These are phyloP conservation scores for Phrynosoma platyrhinos DNA, from an alignment of 2,113 vertebrate species.

Conservation along the genomic window DNA sequence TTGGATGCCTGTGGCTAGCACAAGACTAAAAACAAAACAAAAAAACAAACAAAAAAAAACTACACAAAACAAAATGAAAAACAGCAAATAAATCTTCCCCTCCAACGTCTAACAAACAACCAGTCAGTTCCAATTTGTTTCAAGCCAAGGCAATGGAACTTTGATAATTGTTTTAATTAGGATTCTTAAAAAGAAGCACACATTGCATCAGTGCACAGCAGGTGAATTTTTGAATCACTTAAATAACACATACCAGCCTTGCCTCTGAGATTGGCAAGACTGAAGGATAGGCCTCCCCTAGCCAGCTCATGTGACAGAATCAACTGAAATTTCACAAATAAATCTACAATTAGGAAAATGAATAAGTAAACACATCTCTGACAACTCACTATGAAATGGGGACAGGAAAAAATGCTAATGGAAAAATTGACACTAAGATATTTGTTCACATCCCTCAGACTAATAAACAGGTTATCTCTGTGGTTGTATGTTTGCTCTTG, in stretches of 20 bases:
- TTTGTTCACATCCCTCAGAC: neutral
- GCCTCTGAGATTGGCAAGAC: no score
- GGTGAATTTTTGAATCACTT: neutral
- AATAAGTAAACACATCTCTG: no score
- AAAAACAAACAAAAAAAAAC: no score
- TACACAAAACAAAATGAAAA: no score
- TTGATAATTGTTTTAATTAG: conserved; percentile 10
- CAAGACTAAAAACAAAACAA: neutral
- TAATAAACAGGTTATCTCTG: neutral
- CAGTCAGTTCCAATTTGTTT: conserved; percentile 39
- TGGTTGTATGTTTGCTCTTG: neutral
- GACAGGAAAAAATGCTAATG: no score
- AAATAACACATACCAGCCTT: neutral
- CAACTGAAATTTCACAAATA: no score
- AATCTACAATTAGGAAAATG: no score
- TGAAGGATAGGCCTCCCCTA: no score
- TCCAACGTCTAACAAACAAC: conserved; percentile 39
- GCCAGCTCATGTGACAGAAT: no score
- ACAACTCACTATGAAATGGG: no score
- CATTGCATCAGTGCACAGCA: neutral
- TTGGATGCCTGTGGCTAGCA: conserved; percentile 32
- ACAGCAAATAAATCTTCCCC: neutral
- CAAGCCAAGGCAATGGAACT: conserved; percentile 14
- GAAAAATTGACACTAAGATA: no score
- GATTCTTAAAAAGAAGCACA: neutral